These are phyloP conservation scores for Halesus radiatus DNA, from an alignment of 1,140 invertebrate genomes.

Conservation along the genomic window DNA sequence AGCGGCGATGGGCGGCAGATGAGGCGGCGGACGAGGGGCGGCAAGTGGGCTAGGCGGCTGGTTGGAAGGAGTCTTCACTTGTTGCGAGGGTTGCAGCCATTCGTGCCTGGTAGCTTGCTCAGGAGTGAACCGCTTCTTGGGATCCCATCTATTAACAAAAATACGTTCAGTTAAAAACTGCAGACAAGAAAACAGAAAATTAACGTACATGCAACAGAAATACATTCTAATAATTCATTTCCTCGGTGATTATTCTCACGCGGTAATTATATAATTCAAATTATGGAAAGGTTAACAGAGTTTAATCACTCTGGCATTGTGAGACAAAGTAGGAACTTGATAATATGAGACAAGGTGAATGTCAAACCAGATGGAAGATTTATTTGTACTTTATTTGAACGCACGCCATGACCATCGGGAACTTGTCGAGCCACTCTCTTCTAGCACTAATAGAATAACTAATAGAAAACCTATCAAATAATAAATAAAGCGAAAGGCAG, in stretches of 20 bases:
- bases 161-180: neutral
- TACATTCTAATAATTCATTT: no score
- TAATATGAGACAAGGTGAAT: slow-evolving; percentile 28
- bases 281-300: slow-evolving; percentile 14
- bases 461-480: neutral
- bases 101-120: slow-evolving; percentile 87
- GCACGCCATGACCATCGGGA: neutral
- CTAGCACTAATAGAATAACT: neutral
- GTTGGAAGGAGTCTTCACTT: slow-evolving; percentile 59
- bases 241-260: neutral
- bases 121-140: slow-evolving; percentile 92
- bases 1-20: slow-evolving; percentile 14
- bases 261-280: neutral
- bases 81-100: slow-evolving; percentile 73
- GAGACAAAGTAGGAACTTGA: slow-evolving; percentile 8
- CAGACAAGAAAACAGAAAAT: slow-evolving; percentile 7
- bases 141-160: slow-evolving; percentile 85
- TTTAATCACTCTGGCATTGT: slow-evolving; percentile 9
- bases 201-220: neutral
- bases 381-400: neutral
- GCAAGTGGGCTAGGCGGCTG: slow-evolving; percentile 60
- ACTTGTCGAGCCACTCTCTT: neutral
- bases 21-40: slow-evolving; percentile 51
- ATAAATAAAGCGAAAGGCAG: no score
- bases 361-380: slow-evolving; percentile 25